phyloP scores from a whole-genome alignment of 2,888 invertebrate species.

The Alcis repandata region DNA sequence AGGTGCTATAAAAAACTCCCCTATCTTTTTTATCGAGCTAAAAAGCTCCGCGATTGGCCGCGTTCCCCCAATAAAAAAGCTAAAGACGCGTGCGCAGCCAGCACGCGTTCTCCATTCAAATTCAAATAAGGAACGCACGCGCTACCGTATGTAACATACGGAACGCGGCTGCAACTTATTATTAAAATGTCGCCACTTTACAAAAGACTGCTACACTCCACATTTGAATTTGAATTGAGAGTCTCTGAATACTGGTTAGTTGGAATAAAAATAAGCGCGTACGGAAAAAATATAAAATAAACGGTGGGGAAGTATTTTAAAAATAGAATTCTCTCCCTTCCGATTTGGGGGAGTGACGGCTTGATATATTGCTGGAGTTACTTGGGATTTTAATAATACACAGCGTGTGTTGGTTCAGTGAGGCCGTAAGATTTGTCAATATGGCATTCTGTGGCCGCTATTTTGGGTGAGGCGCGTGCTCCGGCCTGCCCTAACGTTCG shows the following conservation, averaged over 20 bases:
- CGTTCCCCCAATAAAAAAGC: conserved; percentile 77
- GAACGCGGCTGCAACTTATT: conserved; percentile 79
- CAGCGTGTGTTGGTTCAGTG: conserved; percentile 82
- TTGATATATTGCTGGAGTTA: conserved; percentile 84
- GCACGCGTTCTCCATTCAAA: conserved; percentile 78
- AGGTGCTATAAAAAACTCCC: conserved; percentile 74
- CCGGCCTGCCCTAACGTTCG: conserved; percentile 52
- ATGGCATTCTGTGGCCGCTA: conserved; percentile 80
- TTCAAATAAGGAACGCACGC: conserved; percentile 80
- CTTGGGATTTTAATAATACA: conserved; percentile 85
- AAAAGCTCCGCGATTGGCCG: conserved; percentile 74
- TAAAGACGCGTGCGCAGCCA: conserved; percentile 76
- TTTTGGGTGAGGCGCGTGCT: conserved; percentile 81
- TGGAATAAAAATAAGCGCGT: conserved; percentile 76
- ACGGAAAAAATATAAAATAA: conserved; percentile 84
- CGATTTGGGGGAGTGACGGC: conserved; percentile 74
- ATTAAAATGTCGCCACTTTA: conserved; percentile 72
- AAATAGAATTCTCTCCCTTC: conserved; percentile 81
- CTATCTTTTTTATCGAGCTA: conserved; percentile 71
- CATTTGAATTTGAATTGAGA: conserved; percentile 37
- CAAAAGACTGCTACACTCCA: conserved; percentile 53
- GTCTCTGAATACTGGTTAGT: conserved; percentile 58
- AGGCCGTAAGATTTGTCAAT: conserved; percentile 86
- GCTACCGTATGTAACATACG: conserved; percentile 71
- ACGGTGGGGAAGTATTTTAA: conserved; percentile 82